These are phyloP conservation scores for Neelides folsomi DNA, from an alignment of 2,888 invertebrate species.

Conservation along the genomic window DNA sequence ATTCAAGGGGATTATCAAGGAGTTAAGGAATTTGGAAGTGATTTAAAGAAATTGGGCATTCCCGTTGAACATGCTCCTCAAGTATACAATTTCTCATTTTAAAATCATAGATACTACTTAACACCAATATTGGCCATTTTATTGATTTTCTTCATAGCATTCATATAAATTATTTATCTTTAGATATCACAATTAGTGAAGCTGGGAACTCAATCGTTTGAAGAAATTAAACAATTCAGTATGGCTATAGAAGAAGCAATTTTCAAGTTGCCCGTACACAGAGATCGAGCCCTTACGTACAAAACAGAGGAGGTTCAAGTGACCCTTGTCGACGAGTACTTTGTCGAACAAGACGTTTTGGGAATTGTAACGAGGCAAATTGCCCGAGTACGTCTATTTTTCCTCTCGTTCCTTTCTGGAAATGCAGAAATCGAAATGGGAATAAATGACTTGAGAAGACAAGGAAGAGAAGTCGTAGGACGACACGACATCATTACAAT, in stretches of 20 bases:
- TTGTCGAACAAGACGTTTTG: slow-evolving; percentile 73
- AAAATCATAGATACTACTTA: background rate
- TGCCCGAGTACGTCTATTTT: slow-evolving; percentile 86
- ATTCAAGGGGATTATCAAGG: slow-evolving; percentile 88
- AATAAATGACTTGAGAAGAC: slow-evolving; percentile 90
- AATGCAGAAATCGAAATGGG: slow-evolving; percentile 96
- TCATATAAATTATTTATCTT: background rate
- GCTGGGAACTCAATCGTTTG: slow-evolving; percentile 75
- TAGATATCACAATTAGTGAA: slow-evolving; percentile 88
- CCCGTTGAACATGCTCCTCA: slow-evolving; percentile 97
- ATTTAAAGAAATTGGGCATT: slow-evolving; percentile 78
- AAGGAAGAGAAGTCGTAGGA: slow-evolving; percentile 97
- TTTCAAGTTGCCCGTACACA: slow-evolving; percentile 67
- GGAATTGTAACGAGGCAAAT: slow-evolving; percentile 78
- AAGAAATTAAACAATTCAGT: slow-evolving; percentile 85
- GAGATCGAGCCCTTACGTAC: slow-evolving; percentile 77
- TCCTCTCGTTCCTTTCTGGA: slow-evolving; percentile 89
- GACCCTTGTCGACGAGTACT: slow-evolving; percentile 81
- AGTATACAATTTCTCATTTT: slow-evolving; percentile 38
- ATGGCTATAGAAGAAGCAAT: slow-evolving; percentile 83
- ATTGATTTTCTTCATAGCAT: background rate
- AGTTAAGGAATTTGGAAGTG: slow-evolving; percentile 83
- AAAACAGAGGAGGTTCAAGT: slow-evolving; percentile 94
- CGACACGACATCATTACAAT: slow-evolving; percentile 98
- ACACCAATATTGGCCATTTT: background rate